These are phyloP conservation scores for Neomonachus schauinslandi DNA, from an alignment of 2,113 vertebrate genomes.

Conservation along the genomic window DNA sequence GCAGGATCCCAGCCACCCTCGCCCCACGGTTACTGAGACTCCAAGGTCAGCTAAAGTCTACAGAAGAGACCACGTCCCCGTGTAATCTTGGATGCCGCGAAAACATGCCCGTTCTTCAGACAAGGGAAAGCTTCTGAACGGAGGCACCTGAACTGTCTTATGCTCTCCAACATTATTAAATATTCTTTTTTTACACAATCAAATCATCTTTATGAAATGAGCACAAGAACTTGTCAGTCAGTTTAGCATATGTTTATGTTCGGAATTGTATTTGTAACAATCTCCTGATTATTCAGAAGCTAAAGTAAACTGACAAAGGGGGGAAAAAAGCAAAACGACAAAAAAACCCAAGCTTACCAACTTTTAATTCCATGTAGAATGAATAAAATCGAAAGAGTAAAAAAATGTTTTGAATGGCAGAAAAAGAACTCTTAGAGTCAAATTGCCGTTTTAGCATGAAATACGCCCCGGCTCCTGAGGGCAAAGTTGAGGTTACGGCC, in stretches of 20 bases:
- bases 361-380: neutral
- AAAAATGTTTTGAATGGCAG: neutral
- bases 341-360: neutral
- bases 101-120: neutral
- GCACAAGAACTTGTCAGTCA: neutral
- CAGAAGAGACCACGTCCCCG: neutral
- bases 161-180: neutral
- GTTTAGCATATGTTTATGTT: neutral
- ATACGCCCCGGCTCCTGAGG: neutral
- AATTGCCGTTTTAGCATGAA: neutral
- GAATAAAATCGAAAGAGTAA: neutral
- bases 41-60: neutral
- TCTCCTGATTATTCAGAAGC: neutral
- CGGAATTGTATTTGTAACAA: neutral
- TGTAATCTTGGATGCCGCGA: accelerated
- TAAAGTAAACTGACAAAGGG: neutral
- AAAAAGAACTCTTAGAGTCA: accelerated
- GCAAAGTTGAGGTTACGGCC: neutral
- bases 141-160: neutral
- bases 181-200: neutral
- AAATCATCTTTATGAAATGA: neutral
- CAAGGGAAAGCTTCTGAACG: neutral
- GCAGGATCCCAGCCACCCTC: neutral
- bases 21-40: neutral
- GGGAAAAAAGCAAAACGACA: neutral